Base-by-base conservation (phyloP, 1,140 invertebrate species). In the Chionoecetes opilio region DNA sequence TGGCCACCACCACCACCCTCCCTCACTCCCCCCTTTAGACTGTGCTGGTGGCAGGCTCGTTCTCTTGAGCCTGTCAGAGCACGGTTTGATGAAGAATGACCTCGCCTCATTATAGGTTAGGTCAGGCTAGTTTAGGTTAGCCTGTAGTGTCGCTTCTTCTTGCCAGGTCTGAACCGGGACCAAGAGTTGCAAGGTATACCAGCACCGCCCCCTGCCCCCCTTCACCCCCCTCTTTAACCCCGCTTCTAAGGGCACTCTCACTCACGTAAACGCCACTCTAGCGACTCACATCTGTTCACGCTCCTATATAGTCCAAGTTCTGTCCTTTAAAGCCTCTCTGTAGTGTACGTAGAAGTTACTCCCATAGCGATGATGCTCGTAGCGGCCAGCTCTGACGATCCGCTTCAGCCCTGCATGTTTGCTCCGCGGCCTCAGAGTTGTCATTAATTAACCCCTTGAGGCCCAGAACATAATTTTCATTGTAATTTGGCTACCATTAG, bases 91-190 rank as follows among this genome's bases (percentile, higher is more conserved):
- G 89, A 5, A 75, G 46, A 53, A 90, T 53, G 89, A 31, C 53
- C 46, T 75, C 46, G 35, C 53, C 89, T 75, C 11, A 9, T 37
- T 87, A 26, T 87, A 26, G 85, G 32, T 21, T 0, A 87, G 17
- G 31, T 38, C 31, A 35, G 31, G 85, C n/a, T 87, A 32, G 31
- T 38, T 87, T 75, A 63, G 37, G 87, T 32, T 94, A 82, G 85
- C 90, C 92, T 91, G 89, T 91, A 93, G 92, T 96, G 82, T 41
- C 26, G 90, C 82, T 86, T 46, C 37, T 46, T 96, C 82, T 92
- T 95, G 88, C 82, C 96, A 96, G 96, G 96, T 95, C 96, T 96
- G 92, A 95, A 88, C 96, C 85, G 94, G 92, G 96, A 96, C 75
- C 96, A 96, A 90, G 96, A 96, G 93, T 41, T 95, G 89, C 96